A percentile compares a stretch with the other conserved stretches of the same genome.
Evolutionary conservation across 2,888 invertebrate genomes (phyloP).

Genomic region (Amphipoea lucens): DNA sequence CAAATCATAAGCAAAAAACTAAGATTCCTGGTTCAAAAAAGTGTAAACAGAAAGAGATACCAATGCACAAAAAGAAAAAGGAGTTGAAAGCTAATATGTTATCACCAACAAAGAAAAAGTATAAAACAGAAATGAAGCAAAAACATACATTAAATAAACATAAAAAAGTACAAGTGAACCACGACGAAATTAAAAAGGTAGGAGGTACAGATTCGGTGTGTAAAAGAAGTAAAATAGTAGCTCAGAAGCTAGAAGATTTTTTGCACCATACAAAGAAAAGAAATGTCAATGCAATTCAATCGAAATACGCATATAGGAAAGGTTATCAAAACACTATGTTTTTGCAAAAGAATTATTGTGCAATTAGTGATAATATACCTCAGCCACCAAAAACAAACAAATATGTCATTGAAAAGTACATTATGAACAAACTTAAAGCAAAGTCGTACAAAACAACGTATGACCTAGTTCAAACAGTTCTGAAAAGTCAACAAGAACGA

Average conservation of each 20-base stretch:
- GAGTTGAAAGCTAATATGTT: not conserved
- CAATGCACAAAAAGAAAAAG: conserved; percentile 33
- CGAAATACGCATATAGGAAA: conserved; percentile 15
- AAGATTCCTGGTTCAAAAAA: conserved; percentile 6
- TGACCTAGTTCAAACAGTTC: conserved; percentile 79
- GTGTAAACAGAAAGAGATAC: conserved; percentile 9
- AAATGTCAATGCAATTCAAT: conserved; percentile 61
- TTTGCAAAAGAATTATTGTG: not conserved
- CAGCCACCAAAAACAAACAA: conserved; percentile 15
- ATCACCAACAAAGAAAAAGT: conserved; percentile 43
- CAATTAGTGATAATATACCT: not conserved
- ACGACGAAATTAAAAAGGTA: conserved; percentile 53
- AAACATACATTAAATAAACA: conserved; percentile 62
- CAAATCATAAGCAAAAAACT: not conserved
- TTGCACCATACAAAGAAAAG: conserved; percentile 47
- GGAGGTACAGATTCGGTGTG: conserved; percentile 44
- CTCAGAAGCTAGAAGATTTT: conserved; percentile 56
- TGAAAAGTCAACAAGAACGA: conserved; percentile 65
- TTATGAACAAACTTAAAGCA: conserved; percentile 45
- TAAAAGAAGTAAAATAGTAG: conserved; percentile 43
- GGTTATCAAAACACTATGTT: not conserved
- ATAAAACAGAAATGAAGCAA: conserved; percentile 53
- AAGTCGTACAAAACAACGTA: conserved; percentile 74
- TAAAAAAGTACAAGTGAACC: conserved; percentile 52
- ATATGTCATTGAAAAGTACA: conserved; percentile 33